phyloP scores from a whole-genome alignment of 2,888 invertebrate genomes.

The Fragum sueziense region DNA sequence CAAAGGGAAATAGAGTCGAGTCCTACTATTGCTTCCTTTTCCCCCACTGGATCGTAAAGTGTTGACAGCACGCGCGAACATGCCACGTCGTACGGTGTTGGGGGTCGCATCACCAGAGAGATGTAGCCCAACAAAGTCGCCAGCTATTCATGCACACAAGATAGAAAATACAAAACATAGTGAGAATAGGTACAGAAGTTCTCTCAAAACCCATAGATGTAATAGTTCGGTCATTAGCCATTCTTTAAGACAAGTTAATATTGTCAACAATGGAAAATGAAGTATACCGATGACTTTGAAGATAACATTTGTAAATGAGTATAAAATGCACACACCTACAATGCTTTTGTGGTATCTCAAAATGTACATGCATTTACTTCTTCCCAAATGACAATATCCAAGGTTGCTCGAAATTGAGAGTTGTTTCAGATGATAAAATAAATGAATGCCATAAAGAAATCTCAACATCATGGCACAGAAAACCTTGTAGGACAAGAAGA shows the following conservation, averaged over 20 bases:
- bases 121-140: slow-evolving; percentile 59
- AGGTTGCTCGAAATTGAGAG: not conserved
- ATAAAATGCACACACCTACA: no score
- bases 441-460: no score
- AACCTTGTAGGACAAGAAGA: not conserved
- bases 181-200: slow-evolving; percentile 4
- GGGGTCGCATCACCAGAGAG: slow-evolving; percentile 65
- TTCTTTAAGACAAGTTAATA: no score
- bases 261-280: no score
- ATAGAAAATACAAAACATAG: slow-evolving; percentile 28
- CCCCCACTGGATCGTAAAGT: slow-evolving; percentile 88
- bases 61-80: slow-evolving; percentile 91
- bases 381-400: not conserved
- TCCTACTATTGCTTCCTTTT: slow-evolving; percentile 82
- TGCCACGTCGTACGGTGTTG: slow-evolving; percentile 82
- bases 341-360: no score
- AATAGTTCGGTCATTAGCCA: no score
- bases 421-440: not conserved
- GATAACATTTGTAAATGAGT: no score
- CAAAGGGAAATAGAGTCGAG: not conserved
- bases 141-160: slow-evolving; percentile 34
- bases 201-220: no score
- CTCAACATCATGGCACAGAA: not conserved
- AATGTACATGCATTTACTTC: no score
- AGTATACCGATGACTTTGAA: no score